Percentiles rank a stretch among this genome's conserved stretches.
Conservation (phyloP, 1,140 invertebrate genomes). For the Chironomus striatipennis region DNA sequence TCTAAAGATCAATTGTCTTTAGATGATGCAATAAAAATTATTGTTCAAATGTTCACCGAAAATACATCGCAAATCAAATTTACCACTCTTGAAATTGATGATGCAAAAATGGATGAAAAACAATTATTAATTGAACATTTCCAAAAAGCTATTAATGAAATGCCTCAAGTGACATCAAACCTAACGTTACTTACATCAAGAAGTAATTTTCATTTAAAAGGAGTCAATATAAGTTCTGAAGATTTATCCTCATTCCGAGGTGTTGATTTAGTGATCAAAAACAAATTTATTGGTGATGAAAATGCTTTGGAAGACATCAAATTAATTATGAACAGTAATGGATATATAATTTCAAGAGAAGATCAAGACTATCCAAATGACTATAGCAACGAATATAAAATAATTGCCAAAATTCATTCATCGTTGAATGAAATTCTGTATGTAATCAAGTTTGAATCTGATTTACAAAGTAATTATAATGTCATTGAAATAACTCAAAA, state of each 20-base stretch:
- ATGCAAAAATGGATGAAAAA: slow-evolving; percentile 36
- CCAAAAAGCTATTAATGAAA: slow-evolving; percentile 47
- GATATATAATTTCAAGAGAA: slow-evolving; percentile 45
- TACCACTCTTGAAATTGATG: slow-evolving; percentile 52
- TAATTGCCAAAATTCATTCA: slow-evolving; percentile 34
- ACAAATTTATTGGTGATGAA: slow-evolving; percentile 34
- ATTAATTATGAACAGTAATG: slow-evolving; percentile 36
- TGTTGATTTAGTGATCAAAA: slow-evolving; percentile 46
- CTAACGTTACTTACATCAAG: slow-evolving; percentile 41
- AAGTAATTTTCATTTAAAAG: slow-evolving; percentile 43
- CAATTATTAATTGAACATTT: slow-evolving; percentile 43
- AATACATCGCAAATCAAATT: slow-evolving; percentile 60
- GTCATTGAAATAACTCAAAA: slow-evolving; percentile 33
- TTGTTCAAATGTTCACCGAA: slow-evolving; percentile 66
- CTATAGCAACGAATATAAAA: slow-evolving; percentile 28
- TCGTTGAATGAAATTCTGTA: slow-evolving; percentile 31
- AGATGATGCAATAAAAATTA: slow-evolving; percentile 32
- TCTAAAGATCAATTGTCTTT: slow-evolving; percentile 34
- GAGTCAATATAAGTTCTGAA: slow-evolving; percentile 51
- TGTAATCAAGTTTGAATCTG: slow-evolving; percentile 33
- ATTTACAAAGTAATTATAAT: slow-evolving; percentile 29
- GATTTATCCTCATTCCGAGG: slow-evolving; percentile 49
- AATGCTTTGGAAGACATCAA: slow-evolving; percentile 33
- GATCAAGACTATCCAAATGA: slow-evolving; percentile 27
- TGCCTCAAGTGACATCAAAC: slow-evolving; percentile 46